Base-by-base conservation (phyloP, 2,888 invertebrate species). In the Polydrusus cervinus region DNA sequence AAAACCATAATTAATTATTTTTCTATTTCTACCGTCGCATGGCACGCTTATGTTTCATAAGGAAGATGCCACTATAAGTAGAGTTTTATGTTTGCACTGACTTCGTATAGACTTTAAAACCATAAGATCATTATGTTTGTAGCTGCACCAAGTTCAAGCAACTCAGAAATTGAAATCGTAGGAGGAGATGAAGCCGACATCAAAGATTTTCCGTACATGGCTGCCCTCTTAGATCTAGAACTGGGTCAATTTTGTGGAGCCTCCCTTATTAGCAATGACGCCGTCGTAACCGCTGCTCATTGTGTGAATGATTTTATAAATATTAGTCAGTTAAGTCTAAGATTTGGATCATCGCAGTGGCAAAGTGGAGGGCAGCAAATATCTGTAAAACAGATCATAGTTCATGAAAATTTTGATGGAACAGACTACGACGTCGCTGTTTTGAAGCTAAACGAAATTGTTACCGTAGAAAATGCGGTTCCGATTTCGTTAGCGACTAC, bases 231-330 rank as follows among this genome's bases (percentile, higher is more conserved):
- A 3, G 3, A 47, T 2, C n/a, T 25, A 9, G 47, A 49, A 2
- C 8, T 8, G 6, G 9, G 6, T 10, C 43, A 43, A 25, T 30
- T 9, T 25, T 62, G 62, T 25, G 40, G 43, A 8, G 62, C 20
- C 9, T 45, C 62, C 3, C 40, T 62, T n/a, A 18, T 65, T 30
- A 13, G 47, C 25, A 49, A 65, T 25, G 30, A 47, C 14, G 30
- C 18, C 13, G 64, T 65, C 0, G 25, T 65, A 14, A 65, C 64
- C 14, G 64, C 64, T 8, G 64, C 47, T 13, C 64, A 65, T 30
- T 65, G 64, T 30, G 64, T 65, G 1, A 5, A 20, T 20, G 3
- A n/a, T 11, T 3, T 6, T 51, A 11, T 25, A 11, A 25, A 51
- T 13, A 0, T 11, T 20, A 51, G 20, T 16, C 6, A 47, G 16